phyloP scores from a whole-genome alignment of 2,113 vertebrate species.

The Gallinago undulata region DNA sequence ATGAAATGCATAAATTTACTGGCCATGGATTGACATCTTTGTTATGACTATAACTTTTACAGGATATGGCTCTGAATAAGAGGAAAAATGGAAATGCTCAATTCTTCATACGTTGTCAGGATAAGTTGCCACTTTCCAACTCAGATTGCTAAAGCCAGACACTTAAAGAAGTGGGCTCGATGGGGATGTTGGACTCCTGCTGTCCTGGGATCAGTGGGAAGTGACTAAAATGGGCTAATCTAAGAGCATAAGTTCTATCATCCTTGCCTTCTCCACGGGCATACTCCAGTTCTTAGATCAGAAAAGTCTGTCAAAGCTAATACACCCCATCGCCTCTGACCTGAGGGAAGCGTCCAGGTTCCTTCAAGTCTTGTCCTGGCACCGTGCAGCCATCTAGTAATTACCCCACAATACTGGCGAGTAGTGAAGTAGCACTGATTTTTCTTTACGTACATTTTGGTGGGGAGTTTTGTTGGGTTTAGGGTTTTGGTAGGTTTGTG shows the following conservation, averaged over 20 bases:
- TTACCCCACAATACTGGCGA: fast-evolving
- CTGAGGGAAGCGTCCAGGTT: neutral
- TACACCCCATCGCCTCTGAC: neutral
- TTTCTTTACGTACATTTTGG: neutral
- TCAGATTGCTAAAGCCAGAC: neutral
- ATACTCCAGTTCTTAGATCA: neutral
- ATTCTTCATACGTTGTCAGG: neutral
- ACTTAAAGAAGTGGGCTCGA: neutral
- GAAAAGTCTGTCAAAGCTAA: neutral
- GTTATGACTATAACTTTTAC: neutral
- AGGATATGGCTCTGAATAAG: neutral
- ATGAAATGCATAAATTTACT: neutral
- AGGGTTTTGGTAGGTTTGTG: too few relatives aligned
- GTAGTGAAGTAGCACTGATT: neutral
- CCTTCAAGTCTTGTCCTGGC: neutral
- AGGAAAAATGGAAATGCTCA: neutral
- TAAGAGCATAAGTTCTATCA: neutral
- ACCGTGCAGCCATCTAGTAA: neutral
- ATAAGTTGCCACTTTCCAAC: neutral
- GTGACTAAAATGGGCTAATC: neutral
- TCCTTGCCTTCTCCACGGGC: neutral
- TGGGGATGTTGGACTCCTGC: neutral
- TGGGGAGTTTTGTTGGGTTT: neutral
- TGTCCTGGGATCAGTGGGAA: neutral
- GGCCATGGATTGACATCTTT: neutral